Evolutionary conservation across 2,888 invertebrate genomes (phyloP), one percentile per base, ranked within the genome.

Genomic region (Ophion ventricosus): DNA sequence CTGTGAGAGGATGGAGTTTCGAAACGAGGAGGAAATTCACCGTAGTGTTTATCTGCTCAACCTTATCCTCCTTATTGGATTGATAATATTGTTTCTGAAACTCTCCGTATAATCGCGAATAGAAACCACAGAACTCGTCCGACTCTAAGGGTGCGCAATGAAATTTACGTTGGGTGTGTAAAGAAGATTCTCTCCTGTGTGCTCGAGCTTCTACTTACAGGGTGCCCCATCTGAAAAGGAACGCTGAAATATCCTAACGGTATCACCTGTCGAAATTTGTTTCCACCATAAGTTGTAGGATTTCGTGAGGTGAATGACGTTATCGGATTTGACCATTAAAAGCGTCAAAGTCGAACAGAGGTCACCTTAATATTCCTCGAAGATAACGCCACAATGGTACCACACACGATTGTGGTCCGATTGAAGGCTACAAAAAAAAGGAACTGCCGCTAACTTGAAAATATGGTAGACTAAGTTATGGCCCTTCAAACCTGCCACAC

Each of bases 61-160:
- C 54, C 57, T 49, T n/a, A 43, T 29, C 66, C 61, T 23, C 40
- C 40, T 40, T 67, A 76, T 80, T 80, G 67, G 77, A 80, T 61
- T 23, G 43, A 69, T 83, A 80, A 75, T 72, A 82, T 78, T 75
- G 59, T 79, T 78, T 59, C 74, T 56, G 29, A 49, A 76, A 75
- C 14, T 73, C 40, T 74, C 35, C 17, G 64, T 70, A 82, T 78
- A 81, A 84, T 75, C 43, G 73, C 49, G 76, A 76, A 67, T 63
- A n/a, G 76, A 83, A 80, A 75, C 59, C 82, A 49, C 82, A 74
- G 64, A 82, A 66, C 64, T 73, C 66, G 75, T 74, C 20, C 40
- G 56, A 70, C 26, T 64, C 66, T 59, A 17, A 49, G 14, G 49
- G 49, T 57, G 57, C 25, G 25, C 49, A 56, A 74, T 72, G 82